These are phyloP conservation scores for Odocoileus virginianus DNA, from an alignment of 2,113 vertebrate species.

Conservation along the genomic window DNA sequence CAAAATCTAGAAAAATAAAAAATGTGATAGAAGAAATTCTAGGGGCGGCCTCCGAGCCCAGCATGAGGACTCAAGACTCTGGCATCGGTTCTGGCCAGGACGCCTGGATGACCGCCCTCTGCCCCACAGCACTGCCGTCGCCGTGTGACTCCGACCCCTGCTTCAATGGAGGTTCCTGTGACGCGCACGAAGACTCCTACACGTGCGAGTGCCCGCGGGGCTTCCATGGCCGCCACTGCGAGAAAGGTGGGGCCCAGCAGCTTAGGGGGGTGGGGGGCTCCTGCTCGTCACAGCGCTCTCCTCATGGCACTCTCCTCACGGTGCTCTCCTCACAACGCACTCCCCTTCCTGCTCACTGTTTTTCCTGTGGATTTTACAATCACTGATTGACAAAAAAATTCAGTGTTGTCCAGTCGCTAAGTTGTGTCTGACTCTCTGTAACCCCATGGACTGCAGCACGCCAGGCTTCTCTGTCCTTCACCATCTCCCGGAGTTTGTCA, in stretches of 20 bases:
- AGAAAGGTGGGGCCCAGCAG: constrained; percentile 86
- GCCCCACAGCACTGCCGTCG: constrained; percentile 90
- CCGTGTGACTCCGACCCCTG: constrained; percentile 97
- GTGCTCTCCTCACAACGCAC: background rate
- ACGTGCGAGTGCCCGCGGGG: constrained; percentile 90
- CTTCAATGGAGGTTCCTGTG: constrained; percentile 94
- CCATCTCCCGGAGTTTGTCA: background rate
- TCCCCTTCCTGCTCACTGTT: background rate
- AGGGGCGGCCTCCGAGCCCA: background rate
- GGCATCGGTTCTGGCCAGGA: background rate
- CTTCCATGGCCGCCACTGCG: constrained; percentile 92
- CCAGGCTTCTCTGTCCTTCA: background rate
- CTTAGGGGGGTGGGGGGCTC: background rate
- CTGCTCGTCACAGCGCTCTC: rapidly evolving
- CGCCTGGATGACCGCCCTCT: background rate
- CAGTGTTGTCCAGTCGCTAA: background rate
- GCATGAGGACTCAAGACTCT: background rate
- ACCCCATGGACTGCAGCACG: background rate
- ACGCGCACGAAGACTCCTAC: constrained; percentile 88
- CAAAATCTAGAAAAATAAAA: background rate
- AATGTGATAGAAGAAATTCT: too few species aligned
- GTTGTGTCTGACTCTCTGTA: background rate
- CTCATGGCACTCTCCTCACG: rapidly evolving
- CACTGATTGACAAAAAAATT: background rate
- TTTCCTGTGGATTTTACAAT: background rate